phyloP scores from a whole-genome alignment of 2,797 vertebrate genomes.

The Tinamus major region DNA sequence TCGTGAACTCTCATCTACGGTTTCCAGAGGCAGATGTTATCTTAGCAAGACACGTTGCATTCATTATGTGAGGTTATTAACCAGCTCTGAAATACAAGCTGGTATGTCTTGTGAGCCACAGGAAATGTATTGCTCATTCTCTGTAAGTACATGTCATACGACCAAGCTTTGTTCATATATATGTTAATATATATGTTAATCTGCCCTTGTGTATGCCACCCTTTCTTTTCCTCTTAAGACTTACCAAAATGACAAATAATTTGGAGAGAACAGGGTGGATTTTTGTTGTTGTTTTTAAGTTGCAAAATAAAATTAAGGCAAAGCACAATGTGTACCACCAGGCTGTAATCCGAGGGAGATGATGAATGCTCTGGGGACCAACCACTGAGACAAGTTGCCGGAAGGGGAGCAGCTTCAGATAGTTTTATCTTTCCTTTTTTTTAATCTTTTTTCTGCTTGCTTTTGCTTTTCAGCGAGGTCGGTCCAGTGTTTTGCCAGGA shows the following conservation, averaged over 20 bases:
- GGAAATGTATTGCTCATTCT: not conserved
- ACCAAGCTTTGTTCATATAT: not conserved
- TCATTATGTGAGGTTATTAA: not conserved
- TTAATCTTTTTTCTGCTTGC: not conserved
- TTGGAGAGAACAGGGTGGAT: not conserved
- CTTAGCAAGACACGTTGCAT: accelerated
- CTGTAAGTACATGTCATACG: not conserved
- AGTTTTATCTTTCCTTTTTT: not conserved
- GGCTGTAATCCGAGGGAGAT: not conserved
- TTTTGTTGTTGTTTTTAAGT: not conserved
- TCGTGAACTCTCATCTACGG: not conserved
- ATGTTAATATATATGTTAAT: not conserved
- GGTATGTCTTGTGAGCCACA: not conserved
- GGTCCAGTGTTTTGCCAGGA: not conserved
- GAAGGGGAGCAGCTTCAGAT: not conserved
- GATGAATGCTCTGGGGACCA: not conserved
- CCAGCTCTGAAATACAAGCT: not conserved
- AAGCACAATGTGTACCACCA: not conserved
- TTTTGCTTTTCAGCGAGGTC: not conserved
- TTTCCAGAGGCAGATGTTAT: slow-evolving; percentile 8
- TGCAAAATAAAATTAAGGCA: not conserved
- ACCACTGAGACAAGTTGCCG: not conserved
- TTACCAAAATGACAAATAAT: not conserved
- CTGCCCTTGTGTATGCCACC: not conserved
- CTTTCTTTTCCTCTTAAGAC: not conserved